Base-by-base conservation (phyloP, 2,888 invertebrate genomes). In the Pemphredon lugubris region DNA sequence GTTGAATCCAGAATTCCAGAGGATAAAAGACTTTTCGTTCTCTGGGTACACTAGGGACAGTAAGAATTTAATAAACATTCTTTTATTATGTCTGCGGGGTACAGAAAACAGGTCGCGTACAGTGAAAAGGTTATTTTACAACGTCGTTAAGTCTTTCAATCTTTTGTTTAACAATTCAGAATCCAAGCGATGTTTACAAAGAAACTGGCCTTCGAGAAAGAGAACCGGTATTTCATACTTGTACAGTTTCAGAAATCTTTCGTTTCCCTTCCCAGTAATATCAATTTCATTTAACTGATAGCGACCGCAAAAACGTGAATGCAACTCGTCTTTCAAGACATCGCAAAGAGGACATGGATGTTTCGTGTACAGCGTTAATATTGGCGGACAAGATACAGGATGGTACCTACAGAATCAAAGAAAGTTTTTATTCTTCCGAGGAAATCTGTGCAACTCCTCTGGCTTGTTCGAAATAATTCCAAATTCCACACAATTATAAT, bases 221-320 rank as follows among this genome's bases (percentile, higher is more conserved):
- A 97, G 90, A 6, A 97, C 97, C 40, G 97, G 97, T 85, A 97
- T 97, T 86, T 97, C 96, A 86, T 94, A 92, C 74, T 94, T 92
- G 86, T 96, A 97, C 45, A 95, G 90, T 67, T 94, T 91, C 65
- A 94, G 90, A 92, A 94, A 96, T 55, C 92, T 91, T 32, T 95
- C 86, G 89, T 97, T 96, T 83, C 93, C 94, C 85, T 93, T 93
- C 11, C 92, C 91, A 13, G 93, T 93, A 50, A 97, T 97, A 89
- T 96, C 94, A 51, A 97, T 93, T 89, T 94, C 94, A 87, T 94
- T 90, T 73, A 97, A 91, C 32, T 91, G 87, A 84, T 95, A 92
- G 84, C 93, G 92, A 63, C 92, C 90, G 77, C 90, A 89, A 83
- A 93, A 94, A 74, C 90, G 90, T 0, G 91, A 90, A 77, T 91